A percentile compares a stretch with the other conserved stretches of the same genome.
Conservation (phyloP, 2,888 invertebrate genomes). For the Lysandra bellargus region DNA sequence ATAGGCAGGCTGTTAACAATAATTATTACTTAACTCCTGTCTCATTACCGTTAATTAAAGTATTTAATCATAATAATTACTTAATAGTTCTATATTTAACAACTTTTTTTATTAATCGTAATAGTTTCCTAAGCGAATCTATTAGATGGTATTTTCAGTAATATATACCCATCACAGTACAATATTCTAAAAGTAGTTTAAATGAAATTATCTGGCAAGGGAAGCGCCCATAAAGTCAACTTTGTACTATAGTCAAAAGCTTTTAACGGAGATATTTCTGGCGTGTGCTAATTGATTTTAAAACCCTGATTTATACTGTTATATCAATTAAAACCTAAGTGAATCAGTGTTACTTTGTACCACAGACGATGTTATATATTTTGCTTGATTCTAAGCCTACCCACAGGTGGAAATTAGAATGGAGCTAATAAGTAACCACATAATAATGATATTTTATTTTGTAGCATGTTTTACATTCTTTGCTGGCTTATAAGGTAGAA, state of each 20-base stretch:
- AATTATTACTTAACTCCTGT: not conserved
- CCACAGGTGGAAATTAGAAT: too few species aligned
- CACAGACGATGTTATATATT: not conserved
- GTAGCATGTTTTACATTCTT: too few species aligned
- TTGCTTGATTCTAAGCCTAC: too few species aligned
- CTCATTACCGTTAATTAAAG: not conserved
- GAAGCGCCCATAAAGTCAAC: not conserved
- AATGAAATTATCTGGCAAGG: not conserved
- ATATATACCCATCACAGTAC: not conserved
- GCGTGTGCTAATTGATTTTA: not conserved
- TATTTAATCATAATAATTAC: not conserved
- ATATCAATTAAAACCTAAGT: not conserved
- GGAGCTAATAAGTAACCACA: too few species aligned
- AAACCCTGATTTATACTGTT: not conserved
- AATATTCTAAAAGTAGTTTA: not conserved
- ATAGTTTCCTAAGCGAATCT: not conserved
- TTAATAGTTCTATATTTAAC: not conserved
- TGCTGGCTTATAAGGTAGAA: too few species aligned
- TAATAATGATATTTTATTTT: too few species aligned
- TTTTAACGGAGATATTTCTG: conserved; percentile 12
- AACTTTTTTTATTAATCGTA: not conserved
- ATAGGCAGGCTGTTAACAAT: not conserved
- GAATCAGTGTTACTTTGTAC: not conserved
- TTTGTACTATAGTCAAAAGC: not conserved
- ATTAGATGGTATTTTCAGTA: not conserved